Evolutionary conservation across 2,113 vertebrate species (phyloP), one percentile per base, ranked within the genome.

Genomic region (Prinia subflava): DNA sequence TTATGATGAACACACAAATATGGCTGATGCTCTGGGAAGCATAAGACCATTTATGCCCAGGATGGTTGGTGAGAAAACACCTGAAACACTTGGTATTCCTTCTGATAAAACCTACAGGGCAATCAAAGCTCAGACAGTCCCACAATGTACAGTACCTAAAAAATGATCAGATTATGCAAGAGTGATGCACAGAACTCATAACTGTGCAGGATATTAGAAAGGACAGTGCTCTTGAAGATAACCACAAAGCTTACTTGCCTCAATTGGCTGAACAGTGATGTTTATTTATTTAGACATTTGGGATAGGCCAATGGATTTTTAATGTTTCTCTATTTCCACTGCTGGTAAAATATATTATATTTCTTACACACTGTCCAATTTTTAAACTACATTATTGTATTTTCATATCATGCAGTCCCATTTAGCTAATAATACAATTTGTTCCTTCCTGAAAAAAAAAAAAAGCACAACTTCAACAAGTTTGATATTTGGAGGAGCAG

Each of bases 361-460:
- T 94, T 92, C 50, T 70, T 68, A 80, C 11, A 68, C 1, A 4
- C 23, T 69, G 65, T 60, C 59, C 83, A 68, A 76, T 81, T 94
- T 95, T 94, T 87, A 95, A 94, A 60, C 47, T 39, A 91, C 8
- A 39, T 6, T 83, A 76, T 42, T 78, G 15, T 71, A 77, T 90
- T 92, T 95, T 94, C 56, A 73, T 73, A 90, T 76, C 70, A 74
- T 2, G 2, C 28, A 70, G 57, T 83, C 59, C 46, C 37, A 73
- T 85, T 87, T 89, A 94, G 78, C 83, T 92, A 93, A 96, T 79
- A 91, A 87, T 68, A 71, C 41, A 7, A 89, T 85, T 92, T 90
- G 30, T 79, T 97, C 69, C 81, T 83, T 86, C 33, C 60, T 62
- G 57, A 62, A 84, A 81, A 94, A 42, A 94, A 49, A 86, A 87